phyloP scores from a whole-genome alignment of 1,140 invertebrate species.

The Octopus bimaculoides region DNA sequence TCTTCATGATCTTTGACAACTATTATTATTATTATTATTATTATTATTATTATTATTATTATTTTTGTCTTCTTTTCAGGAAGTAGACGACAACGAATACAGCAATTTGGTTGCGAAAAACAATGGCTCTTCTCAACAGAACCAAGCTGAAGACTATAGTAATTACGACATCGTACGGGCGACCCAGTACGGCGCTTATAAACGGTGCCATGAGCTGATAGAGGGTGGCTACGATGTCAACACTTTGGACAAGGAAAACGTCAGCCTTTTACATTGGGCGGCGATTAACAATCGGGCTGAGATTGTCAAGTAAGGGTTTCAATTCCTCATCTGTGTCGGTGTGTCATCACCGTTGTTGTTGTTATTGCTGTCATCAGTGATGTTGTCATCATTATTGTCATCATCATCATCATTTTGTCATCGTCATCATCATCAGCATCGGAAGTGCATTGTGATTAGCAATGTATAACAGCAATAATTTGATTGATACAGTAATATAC shows the following conservation, averaged over 20 bases:
- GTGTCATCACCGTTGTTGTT: too few relatives aligned
- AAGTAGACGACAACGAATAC: neutral
- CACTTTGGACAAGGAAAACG: constrained; percentile 58
- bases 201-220: constrained; percentile 79
- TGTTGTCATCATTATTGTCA: too few relatives aligned
- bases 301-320: constrained; percentile 69
- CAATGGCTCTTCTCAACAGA: constrained; percentile 38
- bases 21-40: too few relatives aligned
- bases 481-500: too few relatives aligned
- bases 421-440: too few relatives aligned
- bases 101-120: neutral
- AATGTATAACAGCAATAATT: too few relatives aligned
- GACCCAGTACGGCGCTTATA: constrained; percentile 85
- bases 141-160: constrained; percentile 68
- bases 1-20: too few relatives aligned
- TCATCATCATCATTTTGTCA: too few relatives aligned
- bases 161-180: constrained; percentile 91
- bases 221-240: constrained; percentile 70
- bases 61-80: neutral
- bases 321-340: too few relatives aligned
- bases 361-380: too few relatives aligned
- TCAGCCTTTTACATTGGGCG: constrained; percentile 94
- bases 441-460: too few relatives aligned
- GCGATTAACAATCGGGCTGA: constrained; percentile 92
- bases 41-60: neutral